phyloP scores from a whole-genome alignment of 2,888 invertebrate species.

The Syritta pipiens region DNA sequence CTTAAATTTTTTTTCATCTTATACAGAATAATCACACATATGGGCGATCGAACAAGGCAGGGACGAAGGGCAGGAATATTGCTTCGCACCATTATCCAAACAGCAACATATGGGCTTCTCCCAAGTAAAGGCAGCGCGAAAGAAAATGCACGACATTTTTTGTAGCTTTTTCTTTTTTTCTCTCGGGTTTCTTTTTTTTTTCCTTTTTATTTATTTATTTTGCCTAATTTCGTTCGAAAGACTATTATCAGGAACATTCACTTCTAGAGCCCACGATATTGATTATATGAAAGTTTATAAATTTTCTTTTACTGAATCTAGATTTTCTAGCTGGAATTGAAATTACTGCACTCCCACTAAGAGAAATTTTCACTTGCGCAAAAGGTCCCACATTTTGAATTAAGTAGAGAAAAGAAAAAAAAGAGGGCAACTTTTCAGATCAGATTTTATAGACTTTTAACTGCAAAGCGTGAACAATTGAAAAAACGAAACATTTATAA shows the following conservation, averaged over 20 bases:
- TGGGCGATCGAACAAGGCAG: conserved; percentile 12
- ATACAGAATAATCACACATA: conserved; percentile 28
- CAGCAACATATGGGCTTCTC: conserved; percentile 62
- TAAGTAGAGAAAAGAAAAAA: conserved; percentile 27
- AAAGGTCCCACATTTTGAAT: conserved; percentile 61
- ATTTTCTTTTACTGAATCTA: conserved; percentile 3
- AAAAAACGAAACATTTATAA: background rate
- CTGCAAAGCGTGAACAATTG: background rate
- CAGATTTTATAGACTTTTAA: background rate
- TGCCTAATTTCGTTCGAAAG: conserved; percentile 21
- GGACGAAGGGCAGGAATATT: conserved; percentile 5
- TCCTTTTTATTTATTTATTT: conserved; percentile 41
- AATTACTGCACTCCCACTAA: conserved; percentile 60
- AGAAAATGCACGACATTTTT: conserved; percentile 49
- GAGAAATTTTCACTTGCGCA: conserved; percentile 68
- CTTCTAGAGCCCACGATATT: background rate
- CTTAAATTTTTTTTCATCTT: conserved; percentile 15
- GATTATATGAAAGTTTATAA: background rate
- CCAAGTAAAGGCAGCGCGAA: conserved; percentile 24
- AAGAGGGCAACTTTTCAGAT: conserved; percentile 34
- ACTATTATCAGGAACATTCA: conserved; percentile 29
- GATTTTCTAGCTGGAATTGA: conserved; percentile 20
- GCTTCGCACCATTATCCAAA: conserved; percentile 34
- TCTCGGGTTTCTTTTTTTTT: conserved; percentile 22
- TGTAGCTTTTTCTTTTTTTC: conserved; percentile 36